These are phyloP conservation scores for Sterrhoptilus dennistouni DNA, from an alignment of 2,113 vertebrate species.

Conservation along the genomic window DNA sequence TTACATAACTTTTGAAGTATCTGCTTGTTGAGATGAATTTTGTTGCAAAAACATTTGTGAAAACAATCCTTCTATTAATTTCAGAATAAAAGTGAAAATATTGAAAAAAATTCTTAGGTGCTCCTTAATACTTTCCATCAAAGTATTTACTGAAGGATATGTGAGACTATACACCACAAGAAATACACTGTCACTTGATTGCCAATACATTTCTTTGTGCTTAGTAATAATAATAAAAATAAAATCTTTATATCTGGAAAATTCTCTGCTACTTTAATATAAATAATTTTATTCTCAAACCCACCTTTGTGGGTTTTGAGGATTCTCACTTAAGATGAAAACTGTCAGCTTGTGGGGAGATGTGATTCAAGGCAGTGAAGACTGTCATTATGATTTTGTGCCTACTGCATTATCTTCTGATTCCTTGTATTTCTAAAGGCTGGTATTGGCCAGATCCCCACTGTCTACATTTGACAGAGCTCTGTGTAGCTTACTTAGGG, in stretches of 20 bases:
- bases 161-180: not conserved
- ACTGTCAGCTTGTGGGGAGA: not conserved
- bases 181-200: not conserved
- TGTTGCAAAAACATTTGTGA: not conserved
- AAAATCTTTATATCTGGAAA: not conserved
- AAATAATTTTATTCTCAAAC: not conserved
- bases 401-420: not conserved
- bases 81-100: not conserved
- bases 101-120: not conserved
- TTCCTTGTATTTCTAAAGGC: not conserved
- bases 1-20: not conserved
- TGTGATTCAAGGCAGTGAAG: not conserved
- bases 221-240: not conserved
- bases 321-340: not conserved
- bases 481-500: not conserved
- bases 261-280: not conserved
- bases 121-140: not conserved
- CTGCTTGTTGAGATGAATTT: not conserved
- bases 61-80: not conserved
- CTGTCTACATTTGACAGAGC: not conserved
- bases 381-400: not conserved
- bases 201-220: not conserved
- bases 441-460: not conserved
- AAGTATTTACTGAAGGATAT: not conserved
- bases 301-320: not conserved